Percentiles rank a stretch among this genome's conserved stretches.
These are phyloP conservation scores for Sus cebifrons DNA, from an alignment of 2,797 vertebrate genomes.

Conservation along the genomic window DNA sequence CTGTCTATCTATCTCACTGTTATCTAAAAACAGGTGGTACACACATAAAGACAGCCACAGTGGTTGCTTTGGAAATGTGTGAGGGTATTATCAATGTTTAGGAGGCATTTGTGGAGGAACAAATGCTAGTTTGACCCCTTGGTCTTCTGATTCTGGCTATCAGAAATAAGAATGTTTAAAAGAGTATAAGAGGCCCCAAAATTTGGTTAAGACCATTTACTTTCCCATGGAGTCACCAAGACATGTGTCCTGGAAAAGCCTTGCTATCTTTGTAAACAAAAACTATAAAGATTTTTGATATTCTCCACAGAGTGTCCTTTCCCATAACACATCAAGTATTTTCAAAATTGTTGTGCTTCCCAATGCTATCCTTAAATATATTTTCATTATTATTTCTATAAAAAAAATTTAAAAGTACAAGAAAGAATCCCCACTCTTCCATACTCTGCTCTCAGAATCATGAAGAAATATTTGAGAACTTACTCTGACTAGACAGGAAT, in stretches of 20 bases:
- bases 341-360: neutral
- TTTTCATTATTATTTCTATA: neutral
- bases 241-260: neutral
- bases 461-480: neutral
- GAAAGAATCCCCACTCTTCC: neutral
- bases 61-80: neutral
- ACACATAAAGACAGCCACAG: neutral
- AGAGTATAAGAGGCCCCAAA: neutral
- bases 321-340: neutral
- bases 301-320: neutral
- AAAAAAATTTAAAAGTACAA: slow-evolving; percentile 3
- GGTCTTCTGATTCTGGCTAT: neutral
- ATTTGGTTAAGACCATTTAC: neutral
- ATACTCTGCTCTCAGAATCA: neutral
- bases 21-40: neutral
- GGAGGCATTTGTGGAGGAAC: neutral
- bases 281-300: neutral
- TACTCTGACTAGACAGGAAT: neutral
- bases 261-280: neutral
- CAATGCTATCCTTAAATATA: neutral
- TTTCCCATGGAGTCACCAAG: neutral
- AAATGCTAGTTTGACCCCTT: neutral
- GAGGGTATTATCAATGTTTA: neutral
- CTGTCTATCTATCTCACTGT: too few relatives aligned
- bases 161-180: neutral